These are phyloP conservation scores for Laspeyria flexula DNA, from an alignment of 2,888 invertebrate genomes.

Conservation along the genomic window DNA sequence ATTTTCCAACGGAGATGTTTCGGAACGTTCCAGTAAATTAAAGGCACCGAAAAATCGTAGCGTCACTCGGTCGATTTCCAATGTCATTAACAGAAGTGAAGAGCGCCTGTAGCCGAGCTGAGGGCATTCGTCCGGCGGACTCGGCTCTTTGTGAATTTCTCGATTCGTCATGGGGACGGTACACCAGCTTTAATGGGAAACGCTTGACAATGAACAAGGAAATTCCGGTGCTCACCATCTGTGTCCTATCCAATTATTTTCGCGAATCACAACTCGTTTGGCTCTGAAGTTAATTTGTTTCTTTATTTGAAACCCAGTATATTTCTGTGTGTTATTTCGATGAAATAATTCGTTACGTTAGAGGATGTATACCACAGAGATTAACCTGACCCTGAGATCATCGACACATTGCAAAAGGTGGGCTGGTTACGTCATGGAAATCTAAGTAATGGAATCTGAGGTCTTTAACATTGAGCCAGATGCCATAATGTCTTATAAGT, in stretches of 20 bases:
- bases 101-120: slow-evolving; percentile 38
- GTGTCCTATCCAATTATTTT: slow-evolving; percentile 68
- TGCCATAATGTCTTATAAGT: slow-evolving; percentile 8
- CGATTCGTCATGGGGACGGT: slow-evolving; percentile 64
- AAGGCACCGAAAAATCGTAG: slow-evolving; percentile 48
- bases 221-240: slow-evolving; percentile 67
- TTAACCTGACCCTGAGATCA: slow-evolving; percentile 32
- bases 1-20: slow-evolving; percentile 27
- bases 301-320: slow-evolving; percentile 16
- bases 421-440: slow-evolving; percentile 31
- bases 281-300: slow-evolving; percentile 44
- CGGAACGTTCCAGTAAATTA: slow-evolving; percentile 44
- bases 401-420: slow-evolving; percentile 21
- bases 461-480: slow-evolving; percentile 23
- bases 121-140: slow-evolving; percentile 43
- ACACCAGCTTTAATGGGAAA: slow-evolving; percentile 62
- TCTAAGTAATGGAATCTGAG: slow-evolving; percentile 21
- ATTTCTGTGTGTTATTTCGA: neutral
- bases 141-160: slow-evolving; percentile 62
- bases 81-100: slow-evolving; percentile 55
- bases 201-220: slow-evolving; percentile 71
- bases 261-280: slow-evolving; percentile 56
- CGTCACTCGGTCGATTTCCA: slow-evolving; percentile 54
- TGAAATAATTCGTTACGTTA: neutral
- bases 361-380: neutral